Evolutionary conservation across 2,113 vertebrate species (phyloP), one percentile per base, ranked within the genome.

Genomic region (Lota lota): DNA sequence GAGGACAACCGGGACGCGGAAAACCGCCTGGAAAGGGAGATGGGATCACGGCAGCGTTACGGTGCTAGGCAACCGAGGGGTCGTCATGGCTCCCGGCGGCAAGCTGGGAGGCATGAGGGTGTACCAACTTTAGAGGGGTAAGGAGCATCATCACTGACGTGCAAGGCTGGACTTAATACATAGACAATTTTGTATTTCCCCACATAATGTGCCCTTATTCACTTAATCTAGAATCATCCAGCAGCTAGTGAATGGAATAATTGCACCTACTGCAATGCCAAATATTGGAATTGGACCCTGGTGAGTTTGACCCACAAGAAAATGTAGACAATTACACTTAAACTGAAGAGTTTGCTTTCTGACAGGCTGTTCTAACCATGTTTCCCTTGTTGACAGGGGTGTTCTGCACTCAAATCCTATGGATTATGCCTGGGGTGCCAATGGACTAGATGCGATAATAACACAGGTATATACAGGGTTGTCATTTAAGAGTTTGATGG

Each of bases 371-470:
- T 61, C 8, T 70, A 20, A 62, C 59, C n/a, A 73, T 53, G 61
- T 1, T 17, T 36, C 70, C 2, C 76, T 17, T 57, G 76, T 40
- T 83, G 68, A 62, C 87, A 97, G 96, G 96, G 96, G 96, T 2
- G 93, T 98, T 88, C 90, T 98, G 87, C 96, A 98, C 85, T 98
- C 96, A 51, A 97, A 95, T 85, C 96, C 96, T 0, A 97, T 97
- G 95, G 96, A 98, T 91, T 98, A 98, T 0, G 96, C 96, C 3
- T 98, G 96, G 96, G 96, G 96, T 40, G 95, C 95, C 77, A 98
- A 97, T 0, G 96, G 96, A 75, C 85, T 98, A 82, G 96, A 98
- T 68, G 92, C 95, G 7, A 97, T 98, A 75, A 98, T 98, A 74
- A 98, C 96, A 16, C 96, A 98, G 94, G 96, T 98, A 94, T 62